These are phyloP conservation scores for Vidua macroura DNA, from an alignment of 2,113 vertebrate species.

Conservation along the genomic window DNA sequence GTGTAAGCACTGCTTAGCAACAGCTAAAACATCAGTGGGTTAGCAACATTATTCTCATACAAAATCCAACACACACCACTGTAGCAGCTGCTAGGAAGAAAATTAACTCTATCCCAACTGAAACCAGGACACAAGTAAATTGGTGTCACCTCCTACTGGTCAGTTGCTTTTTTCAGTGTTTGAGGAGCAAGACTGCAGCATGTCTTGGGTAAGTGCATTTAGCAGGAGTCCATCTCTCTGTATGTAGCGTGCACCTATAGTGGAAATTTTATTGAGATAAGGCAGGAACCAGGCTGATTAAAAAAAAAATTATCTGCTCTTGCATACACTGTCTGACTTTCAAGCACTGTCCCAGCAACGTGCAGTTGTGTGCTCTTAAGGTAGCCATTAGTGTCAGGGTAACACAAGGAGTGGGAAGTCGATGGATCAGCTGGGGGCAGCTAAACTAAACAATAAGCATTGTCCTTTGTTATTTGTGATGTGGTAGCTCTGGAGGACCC, in stretches of 20 bases:
- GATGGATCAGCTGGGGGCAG: background rate
- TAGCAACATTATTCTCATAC: background rate
- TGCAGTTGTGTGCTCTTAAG: background rate
- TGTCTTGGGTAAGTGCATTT: too few species aligned
- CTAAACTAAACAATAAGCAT: background rate
- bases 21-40: background rate
- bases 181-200: background rate
- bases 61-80: background rate
- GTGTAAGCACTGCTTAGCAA: background rate
- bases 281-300: background rate
- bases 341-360: background rate
- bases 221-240: background rate
- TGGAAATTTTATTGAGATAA: background rate
- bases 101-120: background rate
- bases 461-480: background rate
- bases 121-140: background rate
- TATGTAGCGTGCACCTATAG: background rate
- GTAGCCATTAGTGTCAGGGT: background rate
- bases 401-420: background rate
- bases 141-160: background rate
- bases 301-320: background rate
- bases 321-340: background rate
- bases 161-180: background rate
- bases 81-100: background rate
- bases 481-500: background rate